Conservation (phyloP, 2,113 vertebrate genomes). For the Actenoides hombroni region DNA sequence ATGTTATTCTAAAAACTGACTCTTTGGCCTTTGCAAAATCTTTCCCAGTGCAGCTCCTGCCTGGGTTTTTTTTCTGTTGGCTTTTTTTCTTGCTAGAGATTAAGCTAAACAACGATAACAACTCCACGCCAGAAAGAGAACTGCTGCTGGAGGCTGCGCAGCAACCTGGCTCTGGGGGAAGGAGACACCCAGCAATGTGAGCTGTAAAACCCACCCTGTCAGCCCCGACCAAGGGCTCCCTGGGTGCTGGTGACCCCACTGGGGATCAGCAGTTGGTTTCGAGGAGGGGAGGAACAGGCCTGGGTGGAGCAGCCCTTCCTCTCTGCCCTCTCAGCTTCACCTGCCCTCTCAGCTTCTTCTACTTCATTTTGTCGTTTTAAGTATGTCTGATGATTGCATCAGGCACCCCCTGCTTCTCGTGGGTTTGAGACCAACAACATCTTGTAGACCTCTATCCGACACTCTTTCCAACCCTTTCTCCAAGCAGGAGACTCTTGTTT, state of each 20-base stretch:
- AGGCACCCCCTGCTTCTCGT: background rate
- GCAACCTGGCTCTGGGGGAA: background rate
- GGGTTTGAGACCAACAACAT: background rate
- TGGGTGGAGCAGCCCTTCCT: background rate
- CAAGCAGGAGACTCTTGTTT: background rate
- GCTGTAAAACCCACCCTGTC: rapidly evolving
- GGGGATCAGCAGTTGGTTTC: background rate
- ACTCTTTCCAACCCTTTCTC: background rate
- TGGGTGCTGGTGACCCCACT: rapidly evolving
- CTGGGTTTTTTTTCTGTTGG: background rate
- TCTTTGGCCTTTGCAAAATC: background rate
- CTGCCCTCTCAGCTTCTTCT: background rate
- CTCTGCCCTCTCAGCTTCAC: background rate
- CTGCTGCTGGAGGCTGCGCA: background rate
- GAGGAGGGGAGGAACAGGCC: background rate
- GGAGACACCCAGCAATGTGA: background rate
- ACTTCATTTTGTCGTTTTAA: background rate
- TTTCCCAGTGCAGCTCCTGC: background rate
- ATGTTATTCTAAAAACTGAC: background rate
- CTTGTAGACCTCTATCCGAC: background rate
- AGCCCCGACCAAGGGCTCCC: background rate
- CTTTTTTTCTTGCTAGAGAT: background rate
- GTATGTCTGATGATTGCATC: background rate
- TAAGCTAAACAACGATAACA: background rate
- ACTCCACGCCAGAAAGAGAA: background rate